These are phyloP conservation scores for Drosophila santomea DNA, from an alignment of 1,140 invertebrate genomes.

Conservation along the genomic window DNA sequence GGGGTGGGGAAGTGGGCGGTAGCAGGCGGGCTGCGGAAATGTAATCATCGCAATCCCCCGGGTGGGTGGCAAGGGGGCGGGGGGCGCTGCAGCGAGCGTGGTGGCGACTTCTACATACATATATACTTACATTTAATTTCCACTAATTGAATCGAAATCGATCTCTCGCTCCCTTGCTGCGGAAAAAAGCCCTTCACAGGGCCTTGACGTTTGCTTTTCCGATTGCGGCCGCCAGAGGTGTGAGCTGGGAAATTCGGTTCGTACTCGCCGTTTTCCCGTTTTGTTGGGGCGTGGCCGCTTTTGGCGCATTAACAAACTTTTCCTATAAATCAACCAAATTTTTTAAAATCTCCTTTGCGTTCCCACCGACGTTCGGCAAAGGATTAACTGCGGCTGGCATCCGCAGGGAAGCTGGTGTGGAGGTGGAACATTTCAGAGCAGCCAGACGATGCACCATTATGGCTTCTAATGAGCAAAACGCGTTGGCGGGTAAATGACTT, in stretches of 20 bases:
- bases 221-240: conserved; percentile 33
- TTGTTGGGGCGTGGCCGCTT: conserved; percentile 12
- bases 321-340: conserved; percentile 78
- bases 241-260: conserved; percentile 8
- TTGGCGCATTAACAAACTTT: conserved; percentile 76
- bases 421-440: not conserved
- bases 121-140: conserved; percentile 83
- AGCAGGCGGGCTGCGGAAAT: conserved; percentile 59
- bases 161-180: conserved; percentile 65
- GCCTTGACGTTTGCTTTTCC: conserved; percentile 55
- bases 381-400: conserved; percentile 29
- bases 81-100: conserved; percentile 5
- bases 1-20: conserved; percentile 19
- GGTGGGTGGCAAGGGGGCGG: not conserved
- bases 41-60: conserved; percentile 75
- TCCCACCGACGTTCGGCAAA: conserved; percentile 4
- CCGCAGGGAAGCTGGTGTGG: conserved; percentile 5
- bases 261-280: not conserved
- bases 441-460: conserved; percentile 9
- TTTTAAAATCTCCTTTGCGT: conserved; percentile 63
- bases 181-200: conserved; percentile 39
- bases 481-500: conserved; percentile 34
- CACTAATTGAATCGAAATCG: conserved; percentile 83
- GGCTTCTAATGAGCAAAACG: conserved; percentile 40
- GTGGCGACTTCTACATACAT: conserved; percentile 44